Conservation (phyloP, 2,888 invertebrate genomes). For the Cistogaster globosa region DNA sequence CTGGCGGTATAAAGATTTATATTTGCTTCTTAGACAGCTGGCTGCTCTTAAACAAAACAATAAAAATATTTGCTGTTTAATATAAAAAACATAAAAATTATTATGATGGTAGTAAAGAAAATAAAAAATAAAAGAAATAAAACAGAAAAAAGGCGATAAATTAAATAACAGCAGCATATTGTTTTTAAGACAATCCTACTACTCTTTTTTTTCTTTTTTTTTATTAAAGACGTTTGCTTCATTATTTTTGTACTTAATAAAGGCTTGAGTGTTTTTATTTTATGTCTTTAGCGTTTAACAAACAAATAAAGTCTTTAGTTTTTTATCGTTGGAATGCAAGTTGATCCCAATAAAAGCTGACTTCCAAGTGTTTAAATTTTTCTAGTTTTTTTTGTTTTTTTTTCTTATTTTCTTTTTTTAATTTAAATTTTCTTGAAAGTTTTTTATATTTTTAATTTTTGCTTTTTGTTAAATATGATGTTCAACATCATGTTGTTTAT, state of each 20-base stretch:
- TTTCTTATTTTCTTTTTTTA: not conserved
- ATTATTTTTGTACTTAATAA: slow-evolving; percentile 25
- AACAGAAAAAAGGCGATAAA: slow-evolving; percentile 11
- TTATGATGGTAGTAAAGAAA: slow-evolving; percentile 41
- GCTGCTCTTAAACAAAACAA: not conserved
- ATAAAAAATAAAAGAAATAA: slow-evolving; percentile 1
- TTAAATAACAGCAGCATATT: slow-evolving; percentile 34
- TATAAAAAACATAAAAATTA: slow-evolving; percentile 30
- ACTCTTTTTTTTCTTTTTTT: slow-evolving; percentile 18
- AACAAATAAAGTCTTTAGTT: not conserved
- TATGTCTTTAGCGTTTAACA: not conserved
- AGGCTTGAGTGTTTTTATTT: slow-evolving; percentile 4
- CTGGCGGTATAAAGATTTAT: slow-evolving; percentile 23
- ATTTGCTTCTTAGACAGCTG: slow-evolving; percentile 42
- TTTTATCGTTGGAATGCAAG: slow-evolving; percentile 17
- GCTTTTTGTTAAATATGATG: slow-evolving; percentile 28
- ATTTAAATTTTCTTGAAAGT: not conserved
- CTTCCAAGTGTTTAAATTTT: slow-evolving; percentile 58
- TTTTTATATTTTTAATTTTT: not conserved
- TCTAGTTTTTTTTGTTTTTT: slow-evolving; percentile 10
- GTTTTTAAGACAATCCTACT: slow-evolving; percentile 20
- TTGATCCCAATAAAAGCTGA: slow-evolving; percentile 52
- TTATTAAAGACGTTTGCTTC: slow-evolving; percentile 21
- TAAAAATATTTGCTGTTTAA: too few relatives aligned
- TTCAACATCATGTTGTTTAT: slow-evolving; percentile 47